Evolutionary conservation across 2,797 vertebrate species (phyloP).

Genomic region (Megalops cyprinoides): DNA sequence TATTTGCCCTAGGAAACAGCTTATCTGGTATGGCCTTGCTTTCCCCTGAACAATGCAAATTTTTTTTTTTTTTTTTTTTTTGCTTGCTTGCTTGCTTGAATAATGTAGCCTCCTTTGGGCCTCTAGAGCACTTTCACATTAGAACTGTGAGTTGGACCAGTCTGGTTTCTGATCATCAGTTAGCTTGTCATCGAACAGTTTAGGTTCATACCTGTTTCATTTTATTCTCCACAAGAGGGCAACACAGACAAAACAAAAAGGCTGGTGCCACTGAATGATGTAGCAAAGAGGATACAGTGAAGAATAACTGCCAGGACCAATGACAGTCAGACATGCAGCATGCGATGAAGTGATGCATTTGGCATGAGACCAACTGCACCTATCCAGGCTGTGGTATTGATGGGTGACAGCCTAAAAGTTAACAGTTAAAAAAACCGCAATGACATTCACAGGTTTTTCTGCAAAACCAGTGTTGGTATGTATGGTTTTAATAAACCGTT

Average conservation of each 20-base stretch:
- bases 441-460: not conserved
- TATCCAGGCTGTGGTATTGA: not conserved
- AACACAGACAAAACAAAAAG: not conserved
- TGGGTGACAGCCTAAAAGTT: not conserved
- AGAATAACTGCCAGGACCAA: not conserved
- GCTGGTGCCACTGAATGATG: not conserved
- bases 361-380: not conserved
- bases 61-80: not conserved
- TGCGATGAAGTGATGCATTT: not conserved
- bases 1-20: not conserved
- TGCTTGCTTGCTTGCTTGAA: not conserved
- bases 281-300: not conserved
- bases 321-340: not conserved
- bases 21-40: not conserved
- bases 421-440: not conserved
- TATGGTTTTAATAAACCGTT: not conserved
- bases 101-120: too few relatives aligned
- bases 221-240: not conserved
- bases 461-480: not conserved
- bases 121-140: not conserved
- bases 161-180: not conserved
- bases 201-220: not conserved
- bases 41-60: not conserved
- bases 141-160: not conserved
- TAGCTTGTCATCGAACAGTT: not conserved